A percentile compares a stretch with the other conserved stretches of the same genome.
phyloP scores from a whole-genome alignment of 1,140 invertebrate genomes.

The Wiebesia pumilae region DNA sequence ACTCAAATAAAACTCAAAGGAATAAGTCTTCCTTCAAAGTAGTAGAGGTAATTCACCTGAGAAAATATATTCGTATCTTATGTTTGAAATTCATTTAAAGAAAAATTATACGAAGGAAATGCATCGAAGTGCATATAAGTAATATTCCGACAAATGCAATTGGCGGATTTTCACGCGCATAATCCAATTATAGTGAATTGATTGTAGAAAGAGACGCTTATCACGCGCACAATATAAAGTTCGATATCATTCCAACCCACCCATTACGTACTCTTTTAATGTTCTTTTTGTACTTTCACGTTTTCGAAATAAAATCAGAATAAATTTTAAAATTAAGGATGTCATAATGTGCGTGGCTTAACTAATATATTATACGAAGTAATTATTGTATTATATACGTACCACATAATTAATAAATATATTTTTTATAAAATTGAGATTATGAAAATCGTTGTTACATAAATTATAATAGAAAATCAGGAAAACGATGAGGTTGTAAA shows the following conservation, averaged over 20 bases:
- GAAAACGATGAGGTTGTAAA: background rate
- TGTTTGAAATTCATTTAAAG: background rate
- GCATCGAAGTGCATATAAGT: background rate
- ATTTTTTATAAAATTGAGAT: too few relatives aligned
- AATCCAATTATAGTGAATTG: constrained; percentile 29
- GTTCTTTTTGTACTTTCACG: background rate
- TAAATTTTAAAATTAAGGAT: background rate
- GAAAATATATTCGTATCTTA: background rate
- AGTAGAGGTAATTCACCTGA: background rate
- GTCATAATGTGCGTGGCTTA: background rate
- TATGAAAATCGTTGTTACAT: too few relatives aligned
- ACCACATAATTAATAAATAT: too few relatives aligned
- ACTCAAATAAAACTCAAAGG: background rate
- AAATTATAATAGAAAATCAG: background rate
- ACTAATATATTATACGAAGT: too few relatives aligned
- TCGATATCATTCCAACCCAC: background rate
- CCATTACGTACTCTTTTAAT: background rate
- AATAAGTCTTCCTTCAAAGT: background rate
- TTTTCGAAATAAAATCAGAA: background rate
- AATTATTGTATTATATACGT: too few relatives aligned
- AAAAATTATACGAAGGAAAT: background rate
- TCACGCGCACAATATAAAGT: constrained; percentile 13
- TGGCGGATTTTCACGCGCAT: background rate
- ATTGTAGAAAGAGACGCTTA: constrained; percentile 4
- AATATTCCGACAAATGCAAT: background rate